Base-by-base conservation (phyloP, 2,113 vertebrate genomes). In the Sturnira hondurensis region DNA sequence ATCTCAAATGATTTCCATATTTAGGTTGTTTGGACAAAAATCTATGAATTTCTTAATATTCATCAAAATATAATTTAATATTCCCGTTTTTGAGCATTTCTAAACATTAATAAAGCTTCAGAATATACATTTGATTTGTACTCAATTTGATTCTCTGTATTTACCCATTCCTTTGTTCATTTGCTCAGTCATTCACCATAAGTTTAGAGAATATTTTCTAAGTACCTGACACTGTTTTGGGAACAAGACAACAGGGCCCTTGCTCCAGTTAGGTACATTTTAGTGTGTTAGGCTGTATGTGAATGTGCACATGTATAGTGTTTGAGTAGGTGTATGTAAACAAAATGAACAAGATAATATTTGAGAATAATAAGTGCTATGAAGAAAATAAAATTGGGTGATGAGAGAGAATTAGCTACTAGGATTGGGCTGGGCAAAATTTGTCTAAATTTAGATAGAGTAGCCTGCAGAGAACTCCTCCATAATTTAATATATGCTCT, bases 21-120 rank as follows among this genome's bases (percentile, higher is more conserved):
- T 96, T 96, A 76, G 83, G 92, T 11, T 73, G 24, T 80, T 96
- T 89, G n/a, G 52, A 94, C 74, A 97, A 96, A 61, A 93, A 73
- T 14, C n/a, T 91, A 88, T 89, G 86, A 84, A 95, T 94, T 97
- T 95, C 89, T 94, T 94, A 94, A 94, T 96, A 73, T n/a, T 86
- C 28, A 67, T 93, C 86, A 83, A 65, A 86, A 54, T 67, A 33
- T 91, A 86, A 94, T 94, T 96, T 16, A 91, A 95, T 95, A 91
- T 93, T 87, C 7, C 84, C 36, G 87, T 68, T 84, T 95, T 89
- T 89, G 6, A 80, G 50, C 43, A 89, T 91, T 96, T 94, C 61
- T 91, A 73, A 94, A 71, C 43, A 83, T 65, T 89, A n/a, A 70
- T 96, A 80, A 93, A 94, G 89, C 38, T 92, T 94, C 3, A 86